Conservation (phyloP, 2,113 vertebrate species). For the Eurystomus gularis region DNA sequence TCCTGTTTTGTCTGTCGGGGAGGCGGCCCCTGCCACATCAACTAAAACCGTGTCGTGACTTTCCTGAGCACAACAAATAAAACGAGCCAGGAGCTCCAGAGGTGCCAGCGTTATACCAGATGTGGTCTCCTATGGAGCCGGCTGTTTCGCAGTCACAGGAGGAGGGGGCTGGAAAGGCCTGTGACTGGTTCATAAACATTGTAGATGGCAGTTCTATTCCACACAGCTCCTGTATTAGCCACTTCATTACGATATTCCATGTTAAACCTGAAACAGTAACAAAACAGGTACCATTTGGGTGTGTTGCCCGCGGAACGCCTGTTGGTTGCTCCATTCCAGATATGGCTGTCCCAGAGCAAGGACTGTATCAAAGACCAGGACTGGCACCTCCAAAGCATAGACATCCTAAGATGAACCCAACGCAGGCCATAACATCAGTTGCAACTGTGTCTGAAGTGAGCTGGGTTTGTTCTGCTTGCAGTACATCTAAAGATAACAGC, state of each 20-base stretch:
- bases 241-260: not conserved
- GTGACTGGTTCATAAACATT: not conserved
- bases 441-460: not conserved
- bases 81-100: not conserved
- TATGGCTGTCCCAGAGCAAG: not conserved
- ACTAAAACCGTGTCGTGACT: not conserved
- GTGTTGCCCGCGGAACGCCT: rapidly evolving
- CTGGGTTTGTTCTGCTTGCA: not conserved
- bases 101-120: not conserved
- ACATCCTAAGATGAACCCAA: not conserved
- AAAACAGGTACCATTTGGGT: not conserved
- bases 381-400: rapidly evolving
- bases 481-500: not conserved
- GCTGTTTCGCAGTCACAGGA: rapidly evolving
- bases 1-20: too few species aligned
- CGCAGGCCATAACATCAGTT: not conserved
- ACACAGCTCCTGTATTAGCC: not conserved
- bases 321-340: not conserved
- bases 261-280: not conserved
- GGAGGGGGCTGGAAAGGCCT: not conserved
- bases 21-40: not conserved
- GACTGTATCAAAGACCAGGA: not conserved
- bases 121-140: not conserved
- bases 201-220: not conserved
- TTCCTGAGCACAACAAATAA: not conserved